Evolutionary conservation across 1,140 invertebrate genomes (phyloP), one percentile per base, ranked within the genome.

Genomic region (Tetramorium simillimum): DNA sequence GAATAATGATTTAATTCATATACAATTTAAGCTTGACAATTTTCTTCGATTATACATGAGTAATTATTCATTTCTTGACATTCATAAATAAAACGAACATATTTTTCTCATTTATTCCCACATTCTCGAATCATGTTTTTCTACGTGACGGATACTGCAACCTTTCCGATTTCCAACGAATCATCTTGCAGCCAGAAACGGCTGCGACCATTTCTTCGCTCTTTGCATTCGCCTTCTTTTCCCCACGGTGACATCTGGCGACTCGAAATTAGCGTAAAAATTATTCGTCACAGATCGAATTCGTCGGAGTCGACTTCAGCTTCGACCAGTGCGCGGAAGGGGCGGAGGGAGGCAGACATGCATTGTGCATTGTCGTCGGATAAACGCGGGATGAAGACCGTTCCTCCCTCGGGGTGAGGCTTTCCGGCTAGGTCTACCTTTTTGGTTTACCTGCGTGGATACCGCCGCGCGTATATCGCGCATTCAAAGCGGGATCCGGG

Each of bases 211-310:
- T 4, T 60, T 33, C 21, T 37, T 28, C 21, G 10, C 21, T 46
- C 24, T 24, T 3, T 12, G 1, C 28, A 21, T 18, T 21, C 51
- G 40, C 43, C 21, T 75, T 33, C 21, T n/a, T 21, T 40, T 53
- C 51, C 16, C 43, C 24, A n/a, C 12, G 51, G 46, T 65, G 67
- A 85, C 91, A 91, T 91, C 91, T 90, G 91, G 76, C 62, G 65
- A 51, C 24, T 82, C 18, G 63, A 86, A 92, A 92, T 92, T 86
- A 86, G 89, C 92, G 92, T 92, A 91, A 92, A 92, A 92, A 92
- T 91, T 91, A 92, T 92, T 92, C 92, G 92, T 92, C 92, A 92
- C 91, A 85, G 92, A 87, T 75, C 53, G 72, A 77, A 75, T 21
- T 53, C 24, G 43, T 80, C 60, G 82, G 18, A 77, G 40, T 56